phyloP scores from a whole-genome alignment of 2,888 invertebrate genomes.

The Hirtodrosophila trivittata region DNA sequence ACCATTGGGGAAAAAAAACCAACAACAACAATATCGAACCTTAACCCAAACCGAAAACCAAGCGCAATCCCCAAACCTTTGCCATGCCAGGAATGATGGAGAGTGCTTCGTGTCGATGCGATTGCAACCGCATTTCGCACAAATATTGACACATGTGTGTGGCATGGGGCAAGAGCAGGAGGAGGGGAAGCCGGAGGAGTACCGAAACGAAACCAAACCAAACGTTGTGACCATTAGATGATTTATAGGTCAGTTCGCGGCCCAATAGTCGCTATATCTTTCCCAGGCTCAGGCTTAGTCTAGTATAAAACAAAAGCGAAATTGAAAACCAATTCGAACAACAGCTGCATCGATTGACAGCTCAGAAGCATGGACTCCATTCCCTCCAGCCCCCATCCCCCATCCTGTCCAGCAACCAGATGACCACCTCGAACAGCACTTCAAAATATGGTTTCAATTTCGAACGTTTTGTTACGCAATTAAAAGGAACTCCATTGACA shows the following conservation, averaged over 20 bases:
- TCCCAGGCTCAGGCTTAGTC: background rate
- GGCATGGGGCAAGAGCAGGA: background rate
- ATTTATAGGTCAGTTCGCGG: constrained; percentile 68
- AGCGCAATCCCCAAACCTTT: background rate
- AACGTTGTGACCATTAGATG: constrained; percentile 70
- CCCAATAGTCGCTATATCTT: constrained; percentile 1
- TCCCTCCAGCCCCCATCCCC: background rate
- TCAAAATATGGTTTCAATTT: constrained; percentile 27
- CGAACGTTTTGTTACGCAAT: constrained; percentile 39
- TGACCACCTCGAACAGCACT: background rate
- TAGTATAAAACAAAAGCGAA: constrained; percentile 51
- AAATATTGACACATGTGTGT: constrained; percentile 75
- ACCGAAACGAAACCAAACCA: constrained; percentile 24
- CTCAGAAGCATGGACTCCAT: background rate
- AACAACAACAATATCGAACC: constrained; percentile 9
- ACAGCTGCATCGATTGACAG: constrained; percentile 63
- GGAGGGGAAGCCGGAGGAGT: background rate
- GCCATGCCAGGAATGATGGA: constrained; percentile 51
- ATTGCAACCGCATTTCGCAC: constrained; percentile 74
- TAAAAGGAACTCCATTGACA: constrained; percentile 54
- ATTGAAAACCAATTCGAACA: constrained; percentile 63
- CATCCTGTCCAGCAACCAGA: too few species aligned
- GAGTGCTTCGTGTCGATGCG: constrained; percentile 65
- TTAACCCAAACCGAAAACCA: constrained; percentile 35
- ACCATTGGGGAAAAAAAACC: constrained; percentile 8